These are phyloP conservation scores for Pachyrhynchus sulphureomaculatus DNA, from an alignment of 1,140 invertebrate genomes.

Conservation along the genomic window DNA sequence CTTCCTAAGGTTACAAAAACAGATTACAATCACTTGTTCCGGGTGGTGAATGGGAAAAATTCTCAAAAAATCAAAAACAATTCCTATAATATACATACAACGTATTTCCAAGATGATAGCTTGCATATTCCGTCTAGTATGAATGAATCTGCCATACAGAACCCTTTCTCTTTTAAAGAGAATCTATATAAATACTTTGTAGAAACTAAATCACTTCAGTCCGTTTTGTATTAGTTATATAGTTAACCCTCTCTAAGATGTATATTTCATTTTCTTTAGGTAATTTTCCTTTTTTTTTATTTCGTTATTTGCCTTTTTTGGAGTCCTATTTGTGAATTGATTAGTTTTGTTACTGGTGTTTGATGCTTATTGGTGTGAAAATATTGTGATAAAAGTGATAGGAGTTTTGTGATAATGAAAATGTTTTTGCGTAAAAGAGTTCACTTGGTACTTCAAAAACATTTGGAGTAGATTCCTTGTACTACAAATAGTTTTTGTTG, in stretches of 20 bases:
- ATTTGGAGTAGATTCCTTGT: too few relatives aligned
- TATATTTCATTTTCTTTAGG: background rate
- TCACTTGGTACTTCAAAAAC: too few relatives aligned
- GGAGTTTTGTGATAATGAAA: too few relatives aligned
- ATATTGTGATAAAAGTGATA: too few relatives aligned
- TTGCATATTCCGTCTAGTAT: background rate
- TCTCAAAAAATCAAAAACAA: background rate
- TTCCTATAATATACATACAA: background rate
- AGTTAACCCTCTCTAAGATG: background rate
- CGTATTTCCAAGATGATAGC: background rate
- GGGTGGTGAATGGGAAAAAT: background rate
- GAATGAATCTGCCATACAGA: conserved; percentile 4
- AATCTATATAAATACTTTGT: conserved; percentile 5
- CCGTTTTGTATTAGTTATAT: background rate
- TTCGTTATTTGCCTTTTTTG: too few relatives aligned
- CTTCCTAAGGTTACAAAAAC: too few relatives aligned
- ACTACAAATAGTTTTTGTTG: too few relatives aligned
- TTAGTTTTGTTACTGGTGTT: too few relatives aligned
- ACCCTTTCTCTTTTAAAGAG: conserved; percentile 8
- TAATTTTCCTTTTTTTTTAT: conserved; percentile 5
- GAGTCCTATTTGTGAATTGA: too few relatives aligned
- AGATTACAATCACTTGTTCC: too few relatives aligned
- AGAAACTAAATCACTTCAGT: conserved; percentile 1
- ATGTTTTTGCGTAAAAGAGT: too few relatives aligned
- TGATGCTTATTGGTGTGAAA: too few relatives aligned